Base-by-base conservation (phyloP, 2,888 invertebrate species). In the Hybos culiciformis region DNA sequence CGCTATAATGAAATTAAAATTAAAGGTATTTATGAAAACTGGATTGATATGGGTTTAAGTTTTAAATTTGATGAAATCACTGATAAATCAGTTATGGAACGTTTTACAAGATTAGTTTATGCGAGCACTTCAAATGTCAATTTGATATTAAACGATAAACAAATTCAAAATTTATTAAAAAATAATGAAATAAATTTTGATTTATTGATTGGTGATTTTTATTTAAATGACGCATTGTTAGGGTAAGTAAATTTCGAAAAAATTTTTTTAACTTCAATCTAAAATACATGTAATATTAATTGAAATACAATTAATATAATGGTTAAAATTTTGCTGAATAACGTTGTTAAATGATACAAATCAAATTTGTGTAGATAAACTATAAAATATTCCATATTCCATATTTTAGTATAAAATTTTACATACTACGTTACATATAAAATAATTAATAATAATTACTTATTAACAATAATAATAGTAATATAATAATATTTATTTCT, bases 161-260 rank as follows among this genome's bases (percentile, higher is more conserved):
- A 57, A 31, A 53, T 66, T 12, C 53, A 54, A 2, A 53, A 57
- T 12, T 34, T 66, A 2, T 36, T 66, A 4, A 53, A 53, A 5
- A 32, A 32, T 32, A 59, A 60, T 14, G 54, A 57, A 8, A 54
- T 56, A 17, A 52, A 53, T 12, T 65, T 63, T 38, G 66, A 66
- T 54, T 51, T 66, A 38, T 49, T 66, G 3, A 53, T 66, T 7
- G 61, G 69, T 3, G 72, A 72, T 50, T 57, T 68, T 33, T 70
- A 71, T 50, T 52, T 70, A 18, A 68, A 67, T 50, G 73, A 74
- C 49, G 70, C 70, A 7, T 42, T 66, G 7, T 43, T 66, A 38
- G 67, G 65, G 66, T 63, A 45, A 49, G 51, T 44, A 21, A 7
- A 15, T 15, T 29, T n/a, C n/a, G n/a, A n/a, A n/a, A n/a, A n/a